Conservation (phyloP, 2,888 invertebrate species). For the Trachelus troglodyta region DNA sequence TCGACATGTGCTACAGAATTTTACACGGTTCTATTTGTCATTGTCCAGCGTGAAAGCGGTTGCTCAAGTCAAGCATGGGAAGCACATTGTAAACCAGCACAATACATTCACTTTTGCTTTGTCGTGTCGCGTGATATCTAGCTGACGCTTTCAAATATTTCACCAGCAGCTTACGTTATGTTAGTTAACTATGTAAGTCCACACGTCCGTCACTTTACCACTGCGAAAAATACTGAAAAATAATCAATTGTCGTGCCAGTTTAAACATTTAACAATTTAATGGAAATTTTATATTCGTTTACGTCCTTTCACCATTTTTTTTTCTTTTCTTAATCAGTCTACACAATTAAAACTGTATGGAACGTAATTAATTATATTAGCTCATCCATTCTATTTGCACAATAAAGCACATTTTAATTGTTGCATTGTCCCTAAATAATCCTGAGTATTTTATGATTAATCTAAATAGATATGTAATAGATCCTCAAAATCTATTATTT, state of each 20-base stretch:
- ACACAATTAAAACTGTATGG: too few relatives aligned
- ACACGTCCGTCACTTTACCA: background rate
- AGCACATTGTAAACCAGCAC: background rate
- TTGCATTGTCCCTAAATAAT: background rate
- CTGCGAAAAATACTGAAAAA: background rate
- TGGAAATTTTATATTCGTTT: background rate
- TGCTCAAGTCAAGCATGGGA: background rate
- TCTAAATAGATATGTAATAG: background rate
- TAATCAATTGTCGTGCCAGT: background rate
- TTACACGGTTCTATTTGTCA: background rate
- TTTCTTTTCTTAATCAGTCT: background rate
- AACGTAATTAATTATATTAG: background rate
- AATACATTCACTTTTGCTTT: background rate
- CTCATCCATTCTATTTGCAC: background rate
- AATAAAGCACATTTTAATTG: background rate
- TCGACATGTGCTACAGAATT: background rate
- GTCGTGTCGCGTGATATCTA: background rate
- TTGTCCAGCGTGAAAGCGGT: background rate
- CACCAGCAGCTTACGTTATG: background rate
- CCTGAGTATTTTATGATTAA: background rate
- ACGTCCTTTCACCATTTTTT: background rate
- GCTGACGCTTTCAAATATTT: background rate
- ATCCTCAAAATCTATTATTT: background rate
- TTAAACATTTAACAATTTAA: background rate
- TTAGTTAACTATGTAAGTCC: slow-evolving; percentile 1